These are phyloP conservation scores for Drosophila micromelanica DNA, from an alignment of 1,140 invertebrate genomes.

Conservation along the genomic window DNA sequence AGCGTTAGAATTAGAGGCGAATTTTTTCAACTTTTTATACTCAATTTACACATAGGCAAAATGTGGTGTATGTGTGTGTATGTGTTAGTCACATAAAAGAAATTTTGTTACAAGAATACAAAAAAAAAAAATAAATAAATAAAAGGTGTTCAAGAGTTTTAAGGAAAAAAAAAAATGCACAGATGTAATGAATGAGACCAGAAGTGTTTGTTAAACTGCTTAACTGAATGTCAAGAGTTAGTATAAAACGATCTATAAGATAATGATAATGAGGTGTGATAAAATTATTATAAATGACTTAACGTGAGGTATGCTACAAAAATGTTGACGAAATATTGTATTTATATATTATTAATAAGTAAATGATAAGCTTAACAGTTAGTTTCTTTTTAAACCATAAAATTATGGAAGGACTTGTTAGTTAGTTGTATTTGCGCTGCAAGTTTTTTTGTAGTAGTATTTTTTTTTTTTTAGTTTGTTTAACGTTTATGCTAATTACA, in stretches of 20 bases:
- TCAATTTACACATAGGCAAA: slow-evolving; percentile 61
- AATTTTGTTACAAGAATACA: slow-evolving; percentile 7
- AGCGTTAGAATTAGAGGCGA: slow-evolving; percentile 61
- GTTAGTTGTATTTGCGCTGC: slow-evolving; percentile 34
- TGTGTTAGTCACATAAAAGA: slow-evolving; percentile 15
- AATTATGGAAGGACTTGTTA: slow-evolving; percentile 50
- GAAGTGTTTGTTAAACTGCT: neutral
- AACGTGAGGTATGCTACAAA: slow-evolving; percentile 44
- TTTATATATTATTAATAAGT: slow-evolving; percentile 62
- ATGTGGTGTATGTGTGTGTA: slow-evolving; percentile 3
- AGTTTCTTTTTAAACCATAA: neutral
- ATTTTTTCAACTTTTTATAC: slow-evolving; percentile 36
- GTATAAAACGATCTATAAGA: slow-evolving; percentile 8
- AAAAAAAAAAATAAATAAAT: neutral
- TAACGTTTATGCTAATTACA: slow-evolving; percentile 74
- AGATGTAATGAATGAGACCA: slow-evolving; percentile 3
- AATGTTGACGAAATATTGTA: slow-evolving; percentile 9
- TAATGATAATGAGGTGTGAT: neutral
- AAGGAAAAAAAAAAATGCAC: slow-evolving; percentile 37
- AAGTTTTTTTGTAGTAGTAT: slow-evolving; percentile 10
- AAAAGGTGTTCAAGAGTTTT: slow-evolving; percentile 5
- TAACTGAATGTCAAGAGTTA: too few relatives aligned
- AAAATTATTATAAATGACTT: neutral
- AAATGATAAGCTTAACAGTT: slow-evolving; percentile 45
- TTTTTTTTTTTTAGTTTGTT: slow-evolving; percentile 40